These are phyloP conservation scores for Chlorops oryzae DNA, from an alignment of 1,140 invertebrate genomes.

Conservation along the genomic window DNA sequence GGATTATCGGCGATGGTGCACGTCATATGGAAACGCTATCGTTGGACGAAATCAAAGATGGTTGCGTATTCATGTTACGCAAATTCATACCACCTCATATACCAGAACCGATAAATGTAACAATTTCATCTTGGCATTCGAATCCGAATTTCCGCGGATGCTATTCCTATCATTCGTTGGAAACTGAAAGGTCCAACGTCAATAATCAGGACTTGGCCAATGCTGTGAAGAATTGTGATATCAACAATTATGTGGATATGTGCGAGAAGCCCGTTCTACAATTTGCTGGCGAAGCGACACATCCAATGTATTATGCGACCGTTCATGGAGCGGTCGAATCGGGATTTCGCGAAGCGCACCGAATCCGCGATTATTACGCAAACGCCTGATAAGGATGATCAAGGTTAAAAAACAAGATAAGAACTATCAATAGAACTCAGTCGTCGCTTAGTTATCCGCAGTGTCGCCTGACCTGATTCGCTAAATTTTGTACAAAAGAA, in stretches of 20 bases:
- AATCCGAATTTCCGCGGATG: constrained; percentile 62
- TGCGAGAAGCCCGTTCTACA: constrained; percentile 51
- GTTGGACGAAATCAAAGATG: constrained; percentile 45
- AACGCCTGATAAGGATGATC: too few species aligned
- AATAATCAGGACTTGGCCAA: constrained; percentile 26
- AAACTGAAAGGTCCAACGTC: constrained; percentile 44
- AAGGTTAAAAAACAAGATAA: too few species aligned
- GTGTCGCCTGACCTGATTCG: too few species aligned
- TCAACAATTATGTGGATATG: constrained; percentile 42
- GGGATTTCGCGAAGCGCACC: constrained; percentile 65
- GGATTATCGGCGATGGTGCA: constrained; percentile 52
- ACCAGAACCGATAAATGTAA: constrained; percentile 18
- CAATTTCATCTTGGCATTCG: constrained; percentile 53
- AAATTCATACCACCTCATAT: constrained; percentile 25
- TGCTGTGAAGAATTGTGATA: constrained; percentile 47
- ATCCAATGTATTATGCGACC: constrained; percentile 59
- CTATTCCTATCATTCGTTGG: constrained; percentile 59
- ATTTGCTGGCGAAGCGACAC: constrained; percentile 64
- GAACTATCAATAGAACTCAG: too few species aligned
- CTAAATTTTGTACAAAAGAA: too few species aligned
- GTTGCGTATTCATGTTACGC: constrained; percentile 45
- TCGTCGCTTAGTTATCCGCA: too few species aligned
- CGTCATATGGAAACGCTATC: constrained; percentile 51
- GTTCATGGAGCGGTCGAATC: constrained; percentile 72
- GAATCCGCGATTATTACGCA: constrained; percentile 11